A percentile compares a stretch with the other conserved stretches of the same genome.
Conservation (phyloP, 2,888 invertebrate genomes). For the Clepsis dumicolana region DNA sequence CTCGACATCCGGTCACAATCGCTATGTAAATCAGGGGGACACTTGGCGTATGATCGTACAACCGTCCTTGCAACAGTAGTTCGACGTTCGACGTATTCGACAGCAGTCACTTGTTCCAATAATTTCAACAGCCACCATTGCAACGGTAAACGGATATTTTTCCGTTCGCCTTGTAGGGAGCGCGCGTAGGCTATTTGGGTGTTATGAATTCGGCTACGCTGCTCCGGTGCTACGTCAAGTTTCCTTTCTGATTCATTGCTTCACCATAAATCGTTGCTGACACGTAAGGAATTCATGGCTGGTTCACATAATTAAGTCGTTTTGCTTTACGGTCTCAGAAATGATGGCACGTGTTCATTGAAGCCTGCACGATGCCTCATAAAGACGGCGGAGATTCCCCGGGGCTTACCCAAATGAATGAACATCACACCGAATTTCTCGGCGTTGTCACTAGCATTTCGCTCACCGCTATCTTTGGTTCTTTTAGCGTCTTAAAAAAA, state of each 20-base stretch:
- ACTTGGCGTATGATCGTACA: conserved; percentile 63
- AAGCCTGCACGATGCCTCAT: conserved; percentile 26
- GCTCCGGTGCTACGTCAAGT: conserved; percentile 20
- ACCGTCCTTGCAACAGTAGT: conserved; percentile 68
- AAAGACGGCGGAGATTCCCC: conserved; percentile 49
- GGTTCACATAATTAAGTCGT: conserved; percentile 16
- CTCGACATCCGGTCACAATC: conserved; percentile 73
- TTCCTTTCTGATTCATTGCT: conserved; percentile 41
- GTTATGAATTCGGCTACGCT: conserved; percentile 35
- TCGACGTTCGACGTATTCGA: conserved; percentile 51
- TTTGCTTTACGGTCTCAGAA: conserved; percentile 34
- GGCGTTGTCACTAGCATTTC: conserved; percentile 52
- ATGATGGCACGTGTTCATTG: conserved; percentile 40
- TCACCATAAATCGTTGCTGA: conserved; percentile 24
- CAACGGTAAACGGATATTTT: conserved; percentile 39
- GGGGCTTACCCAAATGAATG: conserved; percentile 47
- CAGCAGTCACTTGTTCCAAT: conserved; percentile 35
- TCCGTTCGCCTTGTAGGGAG: conserved; percentile 31
- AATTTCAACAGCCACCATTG: conserved; percentile 33
- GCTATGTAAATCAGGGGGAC: conserved; percentile 74
- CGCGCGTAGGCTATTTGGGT: conserved; percentile 22
- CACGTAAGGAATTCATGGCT: conserved; percentile 24
- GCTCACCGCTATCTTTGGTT: conserved; percentile 52
- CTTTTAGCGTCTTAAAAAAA: conserved; percentile 53
- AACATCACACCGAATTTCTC: conserved; percentile 44